A percentile compares a stretch with the other conserved stretches of the same genome.
Conservation (phyloP, 2,888 invertebrate species). For the Morpho deidamia region DNA sequence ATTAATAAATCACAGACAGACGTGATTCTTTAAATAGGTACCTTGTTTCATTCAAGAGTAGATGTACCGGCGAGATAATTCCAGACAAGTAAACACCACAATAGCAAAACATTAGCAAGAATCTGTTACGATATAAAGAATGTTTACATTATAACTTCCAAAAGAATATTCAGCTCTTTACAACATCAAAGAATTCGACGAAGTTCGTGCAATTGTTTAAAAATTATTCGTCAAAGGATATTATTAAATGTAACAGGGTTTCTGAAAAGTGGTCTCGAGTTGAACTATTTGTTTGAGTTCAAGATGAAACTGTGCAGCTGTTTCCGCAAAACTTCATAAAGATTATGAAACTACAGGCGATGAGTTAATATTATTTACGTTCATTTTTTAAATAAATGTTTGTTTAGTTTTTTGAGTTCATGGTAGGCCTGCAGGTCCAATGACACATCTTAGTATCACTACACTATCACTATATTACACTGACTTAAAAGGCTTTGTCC, state of each 20-base stretch:
- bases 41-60: constrained; percentile 3
- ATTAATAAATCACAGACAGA: background rate
- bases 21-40: constrained; percentile 3
- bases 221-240: constrained; percentile 37
- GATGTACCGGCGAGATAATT: constrained; percentile 5
- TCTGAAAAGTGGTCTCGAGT: constrained; percentile 13
- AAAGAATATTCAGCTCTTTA: constrained; percentile 30
- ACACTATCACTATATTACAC: too few relatives aligned
- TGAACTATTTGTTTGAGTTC: constrained; percentile 29
- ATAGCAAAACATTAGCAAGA: constrained; percentile 16
- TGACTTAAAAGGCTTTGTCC: too few relatives aligned
- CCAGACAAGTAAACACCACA: background rate
- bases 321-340: constrained; percentile 27
- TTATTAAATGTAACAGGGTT: constrained; percentile 10
- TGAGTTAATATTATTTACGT: background rate
- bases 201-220: constrained; percentile 33
- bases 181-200: constrained; percentile 35
- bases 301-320: constrained; percentile 29
- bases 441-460: too few relatives aligned
- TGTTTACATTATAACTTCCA: constrained; percentile 32
- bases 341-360: constrained; percentile 7
- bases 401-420: too few relatives aligned
- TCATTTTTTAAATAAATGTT: background rate
- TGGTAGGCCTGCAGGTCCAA: too few relatives aligned
- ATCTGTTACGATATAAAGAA: constrained; percentile 25